Evolutionary conservation across 2,888 invertebrate species (phyloP).

Genomic region (Ornithoptera alexandrae): DNA sequence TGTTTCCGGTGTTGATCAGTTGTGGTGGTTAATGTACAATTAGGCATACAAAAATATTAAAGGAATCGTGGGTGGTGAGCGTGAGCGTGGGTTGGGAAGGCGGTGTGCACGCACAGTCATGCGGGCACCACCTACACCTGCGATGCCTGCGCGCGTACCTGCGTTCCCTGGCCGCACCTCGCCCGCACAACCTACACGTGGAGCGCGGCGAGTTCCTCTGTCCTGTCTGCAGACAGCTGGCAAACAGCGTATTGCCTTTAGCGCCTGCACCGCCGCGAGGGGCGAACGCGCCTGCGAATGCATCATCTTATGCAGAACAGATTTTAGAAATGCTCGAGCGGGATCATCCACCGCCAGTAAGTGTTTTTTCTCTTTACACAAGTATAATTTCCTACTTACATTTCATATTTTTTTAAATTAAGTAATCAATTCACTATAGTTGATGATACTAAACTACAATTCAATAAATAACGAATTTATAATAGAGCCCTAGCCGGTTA

Average conservation of each 20-base stretch:
- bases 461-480: background rate
- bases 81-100: constrained; percentile 93
- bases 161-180: constrained; percentile 88
- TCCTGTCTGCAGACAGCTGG: constrained; percentile 93
- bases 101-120: constrained; percentile 95
- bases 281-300: constrained; percentile 75
- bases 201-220: constrained; percentile 93
- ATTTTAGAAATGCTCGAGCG: constrained; percentile 78
- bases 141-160: constrained; percentile 96
- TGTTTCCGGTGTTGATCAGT: background rate
- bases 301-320: constrained; percentile 68
- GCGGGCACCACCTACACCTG: constrained; percentile 98
- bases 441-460: background rate
- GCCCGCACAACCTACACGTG: constrained; percentile 85
- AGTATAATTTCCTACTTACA: too few species aligned
- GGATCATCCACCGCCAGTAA: constrained; percentile 83
- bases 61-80: constrained; percentile 87
- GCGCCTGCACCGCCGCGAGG: constrained; percentile 86
- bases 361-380: constrained; percentile 32
- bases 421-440: too few species aligned
- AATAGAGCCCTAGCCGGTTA: constrained; percentile 84
- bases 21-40: background rate
- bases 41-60: constrained; percentile 22
- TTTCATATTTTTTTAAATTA: too few species aligned
- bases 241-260: constrained; percentile 89